These are phyloP conservation scores for Falco naumanni DNA, from an alignment of 2,797 vertebrate genomes.

Conservation along the genomic window DNA sequence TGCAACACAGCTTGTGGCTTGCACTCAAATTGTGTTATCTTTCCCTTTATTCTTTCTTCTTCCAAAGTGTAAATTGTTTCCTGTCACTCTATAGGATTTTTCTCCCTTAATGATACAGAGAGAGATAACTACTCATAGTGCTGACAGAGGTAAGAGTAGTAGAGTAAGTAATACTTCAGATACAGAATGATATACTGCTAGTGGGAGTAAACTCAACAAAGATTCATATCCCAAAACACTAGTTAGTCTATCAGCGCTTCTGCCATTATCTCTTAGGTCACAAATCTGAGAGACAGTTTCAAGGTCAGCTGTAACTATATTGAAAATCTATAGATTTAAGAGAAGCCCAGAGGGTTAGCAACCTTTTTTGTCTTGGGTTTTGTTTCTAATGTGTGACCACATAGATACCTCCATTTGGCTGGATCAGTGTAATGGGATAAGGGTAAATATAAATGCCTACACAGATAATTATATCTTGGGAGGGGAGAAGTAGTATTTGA, in stretches of 20 bases:
- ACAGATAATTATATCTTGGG: background rate
- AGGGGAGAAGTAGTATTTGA: background rate
- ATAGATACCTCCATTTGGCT: background rate
- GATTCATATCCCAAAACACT: constrained; percentile 65
- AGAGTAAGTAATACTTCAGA: constrained; percentile 69
- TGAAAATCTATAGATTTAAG: constrained; percentile 24
- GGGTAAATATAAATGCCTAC: background rate
- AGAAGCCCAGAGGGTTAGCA: constrained; percentile 38
- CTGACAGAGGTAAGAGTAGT: constrained; percentile 63
- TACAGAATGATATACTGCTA: constrained; percentile 57
- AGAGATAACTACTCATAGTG: constrained; percentile 71
- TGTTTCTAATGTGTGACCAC: background rate
- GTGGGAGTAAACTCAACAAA: constrained; percentile 58
- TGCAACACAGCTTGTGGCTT: background rate
- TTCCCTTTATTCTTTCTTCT: background rate
- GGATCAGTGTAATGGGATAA: background rate
- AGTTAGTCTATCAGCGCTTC: constrained; percentile 61
- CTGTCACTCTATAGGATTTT: constrained; percentile 61
- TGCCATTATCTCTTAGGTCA: constrained; percentile 60
- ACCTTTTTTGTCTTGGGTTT: background rate
- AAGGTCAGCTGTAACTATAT: constrained; percentile 60
- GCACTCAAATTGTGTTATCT: constrained; percentile 25
- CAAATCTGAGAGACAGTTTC: constrained; percentile 60
- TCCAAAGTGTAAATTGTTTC: constrained; percentile 72
- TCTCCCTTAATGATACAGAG: constrained; percentile 58